These are phyloP conservation scores for Agapornis roseicollis DNA, from an alignment of 2,113 vertebrate genomes.

Conservation along the genomic window DNA sequence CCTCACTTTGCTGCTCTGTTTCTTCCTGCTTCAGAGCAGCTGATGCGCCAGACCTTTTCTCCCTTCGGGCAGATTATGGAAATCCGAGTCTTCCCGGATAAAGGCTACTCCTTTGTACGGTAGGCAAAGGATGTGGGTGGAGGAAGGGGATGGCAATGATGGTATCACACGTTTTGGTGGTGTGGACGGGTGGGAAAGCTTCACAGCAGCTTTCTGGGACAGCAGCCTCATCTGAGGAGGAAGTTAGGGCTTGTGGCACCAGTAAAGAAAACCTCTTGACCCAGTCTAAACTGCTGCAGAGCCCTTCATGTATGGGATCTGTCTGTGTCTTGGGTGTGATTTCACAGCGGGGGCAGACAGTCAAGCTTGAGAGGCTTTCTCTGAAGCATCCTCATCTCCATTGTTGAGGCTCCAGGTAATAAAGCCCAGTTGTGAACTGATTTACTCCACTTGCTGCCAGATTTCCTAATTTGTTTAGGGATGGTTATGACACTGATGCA, in stretches of 20 bases:
- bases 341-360: background rate
- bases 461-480: accelerated
- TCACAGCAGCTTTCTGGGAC: background rate
- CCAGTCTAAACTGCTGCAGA: accelerated
- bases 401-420: too few species aligned
- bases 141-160: background rate
- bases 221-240: background rate
- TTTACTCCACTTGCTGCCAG: background rate
- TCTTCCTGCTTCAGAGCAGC: conserved; percentile 83
- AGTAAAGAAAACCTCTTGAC: accelerated
- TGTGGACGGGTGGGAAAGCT: background rate
- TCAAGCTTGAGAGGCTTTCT: accelerated
- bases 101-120: conserved; percentile 98
- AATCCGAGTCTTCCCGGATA: conserved; percentile 96
- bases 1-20: background rate
- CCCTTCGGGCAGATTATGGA: conserved; percentile 98
- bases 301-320: accelerated
- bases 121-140: conserved; percentile 53
- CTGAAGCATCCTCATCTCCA: background rate
- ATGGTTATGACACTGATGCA: accelerated
- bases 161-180: accelerated
- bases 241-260: accelerated
- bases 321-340: accelerated
- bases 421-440: background rate
- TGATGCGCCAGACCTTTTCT: conserved; percentile 98